Evolutionary conservation across 2,888 invertebrate species (phyloP).

Genomic region (Microplitis deprimator): DNA sequence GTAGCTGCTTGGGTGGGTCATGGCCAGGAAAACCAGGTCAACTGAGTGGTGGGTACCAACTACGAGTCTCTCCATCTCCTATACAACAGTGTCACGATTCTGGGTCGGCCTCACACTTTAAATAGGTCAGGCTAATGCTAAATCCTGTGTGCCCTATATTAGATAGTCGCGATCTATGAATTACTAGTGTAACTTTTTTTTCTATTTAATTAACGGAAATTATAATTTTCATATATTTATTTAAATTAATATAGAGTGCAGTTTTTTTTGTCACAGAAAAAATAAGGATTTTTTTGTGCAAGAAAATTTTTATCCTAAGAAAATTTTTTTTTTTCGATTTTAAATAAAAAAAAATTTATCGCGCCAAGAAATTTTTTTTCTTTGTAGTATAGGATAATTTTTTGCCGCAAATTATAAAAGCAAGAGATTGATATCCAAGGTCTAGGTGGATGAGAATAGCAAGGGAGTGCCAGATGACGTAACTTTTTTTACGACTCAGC

Average conservation of each 20-base stretch:
- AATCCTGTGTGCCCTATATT: not conserved
- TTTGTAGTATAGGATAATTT: not conserved
- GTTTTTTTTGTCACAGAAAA: too few species aligned
- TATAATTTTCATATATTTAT: not conserved
- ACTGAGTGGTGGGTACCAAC: conserved; percentile 50
- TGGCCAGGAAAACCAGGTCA: conserved; percentile 69
- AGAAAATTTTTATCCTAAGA: too few species aligned
- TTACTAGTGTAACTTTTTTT: not conserved
- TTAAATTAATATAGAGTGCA: not conserved
- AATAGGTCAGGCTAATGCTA: conserved; percentile 40
- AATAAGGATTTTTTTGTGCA: too few species aligned
- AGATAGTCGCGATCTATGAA: not conserved
- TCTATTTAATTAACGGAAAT: not conserved
- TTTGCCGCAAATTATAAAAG: not conserved
- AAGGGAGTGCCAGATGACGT: conserved; percentile 10
- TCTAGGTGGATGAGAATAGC: not conserved
- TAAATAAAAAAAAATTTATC: too few species aligned
- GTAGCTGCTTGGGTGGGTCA: conserved; percentile 62
- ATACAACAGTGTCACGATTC: conserved; percentile 36
- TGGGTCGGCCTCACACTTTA: conserved; percentile 36
- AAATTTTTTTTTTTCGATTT: too few species aligned
- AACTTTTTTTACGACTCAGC: not conserved
- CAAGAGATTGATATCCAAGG: not conserved
- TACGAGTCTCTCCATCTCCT: conserved; percentile 36
- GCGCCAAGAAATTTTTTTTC: too few species aligned